Conservation (phyloP, 2,888 invertebrate genomes). For the Cephonodes hylas region DNA sequence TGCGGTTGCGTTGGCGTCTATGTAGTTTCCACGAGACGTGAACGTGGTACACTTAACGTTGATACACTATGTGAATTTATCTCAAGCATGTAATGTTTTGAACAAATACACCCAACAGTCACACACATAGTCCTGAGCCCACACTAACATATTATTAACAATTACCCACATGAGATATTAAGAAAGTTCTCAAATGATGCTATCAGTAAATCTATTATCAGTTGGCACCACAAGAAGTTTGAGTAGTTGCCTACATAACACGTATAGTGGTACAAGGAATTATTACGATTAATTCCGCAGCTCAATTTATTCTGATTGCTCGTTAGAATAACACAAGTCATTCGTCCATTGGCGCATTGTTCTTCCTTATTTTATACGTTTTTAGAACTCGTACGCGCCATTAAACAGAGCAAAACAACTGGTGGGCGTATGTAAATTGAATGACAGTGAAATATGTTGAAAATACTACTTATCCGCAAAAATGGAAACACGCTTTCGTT, state of each 20-base stretch:
- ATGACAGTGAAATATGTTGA: constrained; percentile 1
- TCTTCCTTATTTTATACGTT: constrained; percentile 1
- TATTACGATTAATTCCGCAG: not conserved
- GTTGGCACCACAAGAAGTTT: not conserved
- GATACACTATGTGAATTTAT: too few species aligned
- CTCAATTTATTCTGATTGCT: not conserved
- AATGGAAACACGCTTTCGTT: not conserved
- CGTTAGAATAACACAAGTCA: not conserved
- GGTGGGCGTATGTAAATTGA: constrained; percentile 5
- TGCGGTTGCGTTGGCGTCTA: not conserved
- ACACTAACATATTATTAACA: too few species aligned
- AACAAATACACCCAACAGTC: too few species aligned
- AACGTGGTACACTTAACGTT: too few species aligned
- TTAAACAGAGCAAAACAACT: not conserved
- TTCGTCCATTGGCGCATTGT: not conserved
- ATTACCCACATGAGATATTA: too few species aligned
- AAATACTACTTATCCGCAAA: constrained; percentile 7
- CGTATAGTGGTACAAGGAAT: not conserved
- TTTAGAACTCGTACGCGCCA: not conserved
- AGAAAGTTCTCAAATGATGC: too few species aligned
- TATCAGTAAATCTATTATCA: not conserved
- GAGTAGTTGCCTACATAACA: not conserved
- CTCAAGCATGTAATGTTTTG: too few species aligned
- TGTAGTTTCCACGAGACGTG: not conserved
- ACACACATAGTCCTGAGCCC: too few species aligned